A percentile compares a stretch with the other conserved stretches of the same genome.
These are phyloP conservation scores for Epinephelus fuscoguttatus DNA, from an alignment of 2,113 vertebrate species.

Conservation along the genomic window DNA sequence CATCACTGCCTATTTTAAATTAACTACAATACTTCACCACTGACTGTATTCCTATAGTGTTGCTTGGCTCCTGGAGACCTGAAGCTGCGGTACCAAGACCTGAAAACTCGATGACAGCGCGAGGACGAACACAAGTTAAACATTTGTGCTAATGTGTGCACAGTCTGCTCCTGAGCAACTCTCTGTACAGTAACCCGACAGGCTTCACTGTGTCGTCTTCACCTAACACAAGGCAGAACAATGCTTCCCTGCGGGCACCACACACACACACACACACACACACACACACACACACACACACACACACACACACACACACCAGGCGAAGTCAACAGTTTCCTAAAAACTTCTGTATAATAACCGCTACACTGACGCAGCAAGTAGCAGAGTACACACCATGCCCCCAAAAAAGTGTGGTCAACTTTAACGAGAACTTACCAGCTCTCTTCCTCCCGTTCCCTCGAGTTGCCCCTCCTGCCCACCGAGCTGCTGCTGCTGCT, in stretches of 20 bases:
- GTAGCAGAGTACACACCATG: slow-evolving; percentile 33
- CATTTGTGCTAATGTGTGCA: neutral
- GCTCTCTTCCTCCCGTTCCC: slow-evolving; percentile 71
- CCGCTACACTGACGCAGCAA: slow-evolving; percentile 8
- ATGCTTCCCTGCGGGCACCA: neutral
- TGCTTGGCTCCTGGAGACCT: neutral
- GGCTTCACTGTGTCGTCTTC: slow-evolving; percentile 16
- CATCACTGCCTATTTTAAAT: slow-evolving; percentile 1
- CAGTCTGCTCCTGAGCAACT: neutral
- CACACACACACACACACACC: neutral
- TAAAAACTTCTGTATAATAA: slow-evolving; percentile 6
- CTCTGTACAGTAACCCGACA: slow-evolving; percentile 25
- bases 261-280: no score
- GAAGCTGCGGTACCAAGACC: neutral
- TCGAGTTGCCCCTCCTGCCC: slow-evolving; percentile 60
- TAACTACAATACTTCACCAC: neutral
- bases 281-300: no score
- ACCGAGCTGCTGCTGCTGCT: slow-evolving; percentile 19
- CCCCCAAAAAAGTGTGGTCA: slow-evolving; percentile 65
- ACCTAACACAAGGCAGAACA: slow-evolving; percentile 11
- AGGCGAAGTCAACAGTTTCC: neutral
- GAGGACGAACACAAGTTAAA: slow-evolving; percentile 10
- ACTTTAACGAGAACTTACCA: slow-evolving; percentile 82
- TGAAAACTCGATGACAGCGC: slow-evolving; percentile 19
- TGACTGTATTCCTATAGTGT: neutral